phyloP scores from a whole-genome alignment of 2,888 invertebrate genomes.

The Celastrina argiolus region DNA sequence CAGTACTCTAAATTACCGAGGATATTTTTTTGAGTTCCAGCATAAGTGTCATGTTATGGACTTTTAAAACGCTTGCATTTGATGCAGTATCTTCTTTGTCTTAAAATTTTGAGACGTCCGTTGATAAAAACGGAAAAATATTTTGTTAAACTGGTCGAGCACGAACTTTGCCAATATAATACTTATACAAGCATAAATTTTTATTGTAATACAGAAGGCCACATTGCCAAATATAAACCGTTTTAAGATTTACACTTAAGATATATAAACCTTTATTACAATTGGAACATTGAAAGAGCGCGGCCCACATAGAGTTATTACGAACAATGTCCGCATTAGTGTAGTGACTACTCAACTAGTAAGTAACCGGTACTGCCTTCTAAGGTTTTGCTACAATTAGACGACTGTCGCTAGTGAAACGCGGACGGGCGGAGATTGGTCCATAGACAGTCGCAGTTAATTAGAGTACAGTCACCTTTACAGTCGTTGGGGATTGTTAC shows the following conservation, averaged over 20 bases:
- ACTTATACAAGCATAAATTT: no score
- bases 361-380: background rate
- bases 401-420: background rate
- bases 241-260: background rate
- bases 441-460: background rate
- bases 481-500: no score
- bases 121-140: no score
- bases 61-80: no score
- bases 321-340: constrained; percentile 11
- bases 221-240: background rate
- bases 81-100: no score
- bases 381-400: constrained; percentile 8
- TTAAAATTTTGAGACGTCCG: no score
- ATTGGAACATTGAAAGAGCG: background rate
- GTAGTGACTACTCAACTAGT: background rate
- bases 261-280: background rate
- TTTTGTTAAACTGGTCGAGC: no score
- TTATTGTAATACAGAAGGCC: background rate
- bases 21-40: no score
- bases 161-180: no score
- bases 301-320: constrained; percentile 11
- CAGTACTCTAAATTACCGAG: no score
- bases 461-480: background rate
- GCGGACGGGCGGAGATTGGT: background rate
- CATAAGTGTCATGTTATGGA: no score